Evolutionary conservation across 1,140 invertebrate species (phyloP).

Genomic region (Drosophila teissieri): DNA sequence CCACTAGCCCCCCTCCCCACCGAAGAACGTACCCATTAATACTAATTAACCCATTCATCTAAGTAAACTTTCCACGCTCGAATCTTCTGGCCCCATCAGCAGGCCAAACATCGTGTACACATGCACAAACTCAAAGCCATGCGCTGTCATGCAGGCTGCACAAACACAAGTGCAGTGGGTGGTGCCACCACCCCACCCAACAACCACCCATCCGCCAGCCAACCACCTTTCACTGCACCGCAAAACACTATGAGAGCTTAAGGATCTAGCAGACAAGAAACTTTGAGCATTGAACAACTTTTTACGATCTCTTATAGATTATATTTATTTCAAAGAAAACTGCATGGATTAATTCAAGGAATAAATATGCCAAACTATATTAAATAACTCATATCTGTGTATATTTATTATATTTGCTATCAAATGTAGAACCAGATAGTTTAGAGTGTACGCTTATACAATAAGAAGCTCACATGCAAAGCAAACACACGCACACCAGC

Average conservation of each 20-base stretch:
- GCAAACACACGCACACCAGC: conserved; percentile 37
- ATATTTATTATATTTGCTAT: too few relatives aligned
- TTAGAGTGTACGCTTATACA: conserved; percentile 21
- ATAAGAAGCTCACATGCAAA: conserved; percentile 38
- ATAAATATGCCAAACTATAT: too few relatives aligned
- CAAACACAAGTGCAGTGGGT: conserved; percentile 65
- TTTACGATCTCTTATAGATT: neutral
- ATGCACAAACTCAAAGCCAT: conserved; percentile 71
- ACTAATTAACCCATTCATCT: conserved; percentile 73
- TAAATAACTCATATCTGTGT: too few relatives aligned
- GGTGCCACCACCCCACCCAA: neutral
- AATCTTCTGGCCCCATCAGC: conserved; percentile 40
- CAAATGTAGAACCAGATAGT: neutral
- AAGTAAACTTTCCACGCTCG: conserved; percentile 54
- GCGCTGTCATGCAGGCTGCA: conserved; percentile 71
- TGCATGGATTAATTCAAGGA: neutral
- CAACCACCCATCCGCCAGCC: conserved; percentile 6
- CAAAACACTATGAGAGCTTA: conserved; percentile 1
- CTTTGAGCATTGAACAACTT: neutral
- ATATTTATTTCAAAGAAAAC: neutral
- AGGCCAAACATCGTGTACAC: conserved; percentile 32
- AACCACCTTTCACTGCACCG: neutral
- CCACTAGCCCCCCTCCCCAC: neutral
- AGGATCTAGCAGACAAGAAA: neutral
- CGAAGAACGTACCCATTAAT: conserved; percentile 49